Conservation (phyloP, 2,888 invertebrate genomes). For the Watsonalla binaria region DNA sequence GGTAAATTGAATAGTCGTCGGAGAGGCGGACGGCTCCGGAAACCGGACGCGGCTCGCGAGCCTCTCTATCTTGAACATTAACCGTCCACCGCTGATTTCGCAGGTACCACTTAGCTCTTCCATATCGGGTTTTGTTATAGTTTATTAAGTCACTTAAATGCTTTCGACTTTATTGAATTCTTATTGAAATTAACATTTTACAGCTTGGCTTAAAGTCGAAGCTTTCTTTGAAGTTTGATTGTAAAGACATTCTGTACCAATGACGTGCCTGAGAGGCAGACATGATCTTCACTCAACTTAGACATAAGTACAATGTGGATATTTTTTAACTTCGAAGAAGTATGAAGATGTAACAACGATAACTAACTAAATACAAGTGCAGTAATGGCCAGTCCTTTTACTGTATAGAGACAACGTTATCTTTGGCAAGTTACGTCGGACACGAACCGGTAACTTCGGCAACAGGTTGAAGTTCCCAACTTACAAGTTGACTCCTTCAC, state of each 20-base stretch:
- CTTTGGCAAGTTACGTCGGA: slow-evolving; percentile 11
- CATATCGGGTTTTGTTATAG: slow-evolving; percentile 8
- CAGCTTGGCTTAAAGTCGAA: too few relatives aligned
- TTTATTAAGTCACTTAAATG: neutral
- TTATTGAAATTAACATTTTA: too few relatives aligned
- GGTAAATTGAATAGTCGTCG: slow-evolving; percentile 64
- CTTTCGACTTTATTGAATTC: too few relatives aligned
- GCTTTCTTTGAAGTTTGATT: too few relatives aligned
- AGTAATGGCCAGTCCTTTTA: neutral
- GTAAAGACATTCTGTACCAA: too few relatives aligned
- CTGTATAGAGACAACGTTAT: slow-evolving; percentile 10
- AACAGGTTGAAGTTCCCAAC: slow-evolving; percentile 51
- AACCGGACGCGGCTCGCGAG: slow-evolving; percentile 59
- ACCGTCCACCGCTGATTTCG: slow-evolving; percentile 16
- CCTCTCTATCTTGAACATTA: slow-evolving; percentile 50
- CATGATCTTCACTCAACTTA: too few relatives aligned
- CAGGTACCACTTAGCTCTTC: slow-evolving; percentile 16
- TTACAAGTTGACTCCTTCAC: slow-evolving; percentile 34
- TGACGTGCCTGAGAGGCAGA: too few relatives aligned
- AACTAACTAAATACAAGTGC: too few relatives aligned
- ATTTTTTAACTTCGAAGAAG: too few relatives aligned
- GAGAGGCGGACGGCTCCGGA: slow-evolving; percentile 42
- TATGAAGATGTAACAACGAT: too few relatives aligned
- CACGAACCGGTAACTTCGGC: slow-evolving; percentile 33
- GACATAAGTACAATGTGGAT: too few relatives aligned